These are phyloP conservation scores for Rhinophrynus dorsalis DNA, from an alignment of 2,797 vertebrate genomes.

Conservation along the genomic window DNA sequence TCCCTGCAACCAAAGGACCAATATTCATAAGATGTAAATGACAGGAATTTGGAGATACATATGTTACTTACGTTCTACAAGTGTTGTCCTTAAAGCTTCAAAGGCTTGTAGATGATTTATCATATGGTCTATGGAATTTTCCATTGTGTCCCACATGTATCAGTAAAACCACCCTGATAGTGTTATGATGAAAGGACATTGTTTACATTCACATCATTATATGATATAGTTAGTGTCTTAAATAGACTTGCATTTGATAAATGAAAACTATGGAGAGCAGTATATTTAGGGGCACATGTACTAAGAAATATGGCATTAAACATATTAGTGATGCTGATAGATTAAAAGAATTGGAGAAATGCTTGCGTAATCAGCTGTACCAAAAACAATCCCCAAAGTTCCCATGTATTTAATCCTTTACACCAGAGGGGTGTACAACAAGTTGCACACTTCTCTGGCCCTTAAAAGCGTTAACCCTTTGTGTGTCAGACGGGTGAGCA, in stretches of 20 bases:
- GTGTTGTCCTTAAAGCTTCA: constrained; percentile 2
- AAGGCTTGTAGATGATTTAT: not conserved
- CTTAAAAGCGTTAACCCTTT: no score
- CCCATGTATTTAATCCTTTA: no score
- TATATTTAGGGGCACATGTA: not conserved
- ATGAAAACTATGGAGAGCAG: not conserved
- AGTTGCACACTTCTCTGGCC: no score
- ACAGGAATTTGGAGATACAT: not conserved
- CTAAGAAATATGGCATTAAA: no score
- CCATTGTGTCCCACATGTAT: not conserved
- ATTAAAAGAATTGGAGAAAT: no score
- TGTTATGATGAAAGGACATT: not conserved
- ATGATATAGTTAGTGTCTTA: not conserved
- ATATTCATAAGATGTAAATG: no score
- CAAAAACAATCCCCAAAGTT: no score
- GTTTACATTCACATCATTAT: not conserved
- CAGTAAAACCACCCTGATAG: not conserved
- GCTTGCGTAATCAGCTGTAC: no score
- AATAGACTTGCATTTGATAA: not conserved
- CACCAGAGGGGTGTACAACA: no score
- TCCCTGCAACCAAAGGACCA: no score
- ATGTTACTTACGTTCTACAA: not conserved
- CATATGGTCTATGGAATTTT: not conserved
- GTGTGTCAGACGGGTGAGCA: no score
- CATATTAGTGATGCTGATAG: no score